These are phyloP conservation scores for Cryptus viduatorius DNA, from an alignment of 2,888 invertebrate species.

Conservation along the genomic window DNA sequence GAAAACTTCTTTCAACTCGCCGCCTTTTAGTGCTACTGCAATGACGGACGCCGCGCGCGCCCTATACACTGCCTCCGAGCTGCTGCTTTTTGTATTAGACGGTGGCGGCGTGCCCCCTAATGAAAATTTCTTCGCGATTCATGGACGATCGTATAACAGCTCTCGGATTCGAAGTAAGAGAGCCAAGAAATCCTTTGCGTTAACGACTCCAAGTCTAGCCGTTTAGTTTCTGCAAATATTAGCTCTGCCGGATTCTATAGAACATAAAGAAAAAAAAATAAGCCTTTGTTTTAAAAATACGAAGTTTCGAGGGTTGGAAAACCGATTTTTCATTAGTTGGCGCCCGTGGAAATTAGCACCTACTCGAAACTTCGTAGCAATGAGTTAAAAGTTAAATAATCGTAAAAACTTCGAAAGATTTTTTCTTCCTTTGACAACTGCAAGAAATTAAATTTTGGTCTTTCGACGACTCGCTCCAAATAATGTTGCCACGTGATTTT, in stretches of 20 bases:
- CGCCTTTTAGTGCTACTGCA: slow-evolving; percentile 80
- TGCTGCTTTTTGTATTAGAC: slow-evolving; percentile 32
- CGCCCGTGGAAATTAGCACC: slow-evolving; percentile 53
- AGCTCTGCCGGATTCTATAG: slow-evolving; percentile 10
- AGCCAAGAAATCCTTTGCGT: slow-evolving; percentile 11
- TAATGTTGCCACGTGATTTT: slow-evolving; percentile 51
- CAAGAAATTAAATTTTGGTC: slow-evolving; percentile 33
- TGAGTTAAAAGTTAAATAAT: slow-evolving; percentile 33
- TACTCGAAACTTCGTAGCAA: slow-evolving; percentile 34
- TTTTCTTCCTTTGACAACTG: slow-evolving; percentile 25
- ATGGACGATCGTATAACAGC: slow-evolving; percentile 17
- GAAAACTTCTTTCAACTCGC: slow-evolving; percentile 83
- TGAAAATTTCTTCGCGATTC: slow-evolving; percentile 63
- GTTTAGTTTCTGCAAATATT: slow-evolving; percentile 54
- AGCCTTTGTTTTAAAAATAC: slow-evolving; percentile 18
- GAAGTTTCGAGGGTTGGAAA: slow-evolving; percentile 28
- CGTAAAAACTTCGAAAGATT: slow-evolving; percentile 41
- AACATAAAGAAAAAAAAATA: slow-evolving; percentile 3
- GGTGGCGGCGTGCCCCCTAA: slow-evolving; percentile 38
- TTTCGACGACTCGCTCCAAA: slow-evolving; percentile 6
- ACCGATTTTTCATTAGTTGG: slow-evolving; percentile 42
- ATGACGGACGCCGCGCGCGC: slow-evolving; percentile 56
- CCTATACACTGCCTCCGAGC: slow-evolving; percentile 20
- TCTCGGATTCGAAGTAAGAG: background rate
- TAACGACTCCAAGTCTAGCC: slow-evolving; percentile 29